Evolutionary conservation across 2,888 invertebrate genomes (phyloP).

Genomic region (Diadegma fenestrale): DNA sequence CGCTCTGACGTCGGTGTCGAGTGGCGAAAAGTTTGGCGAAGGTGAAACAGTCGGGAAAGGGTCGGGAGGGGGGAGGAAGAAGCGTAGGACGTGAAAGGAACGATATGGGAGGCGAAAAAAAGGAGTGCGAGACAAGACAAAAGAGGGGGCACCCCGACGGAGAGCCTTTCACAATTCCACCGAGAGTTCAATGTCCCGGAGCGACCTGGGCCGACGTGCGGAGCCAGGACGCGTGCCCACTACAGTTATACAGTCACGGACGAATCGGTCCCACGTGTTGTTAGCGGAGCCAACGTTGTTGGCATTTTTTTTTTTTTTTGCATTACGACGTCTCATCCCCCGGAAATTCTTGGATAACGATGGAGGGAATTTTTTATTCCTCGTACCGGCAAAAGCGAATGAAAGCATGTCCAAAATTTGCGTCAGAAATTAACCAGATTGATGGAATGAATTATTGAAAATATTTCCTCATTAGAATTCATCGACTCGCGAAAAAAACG

Average conservation of each 20-base stretch:
- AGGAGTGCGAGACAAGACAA: constrained; percentile 53
- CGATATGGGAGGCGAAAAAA: constrained; percentile 51
- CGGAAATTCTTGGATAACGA: background rate
- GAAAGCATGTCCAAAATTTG: background rate
- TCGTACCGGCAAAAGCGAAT: background rate
- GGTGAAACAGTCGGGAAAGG: constrained; percentile 10
- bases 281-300: constrained; percentile 31
- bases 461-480: background rate
- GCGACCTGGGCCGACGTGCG: constrained; percentile 68
- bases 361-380: background rate
- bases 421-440: background rate
- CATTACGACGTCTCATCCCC: background rate
- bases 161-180: constrained; percentile 78
- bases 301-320: constrained; percentile 5
- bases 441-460: background rate
- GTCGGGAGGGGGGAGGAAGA: constrained; percentile 46
- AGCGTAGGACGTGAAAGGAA: constrained; percentile 72
- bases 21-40: constrained; percentile 16
- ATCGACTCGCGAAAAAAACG: background rate
- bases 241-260: constrained; percentile 72
- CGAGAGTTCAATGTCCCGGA: constrained; percentile 76
- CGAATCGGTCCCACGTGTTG: constrained; percentile 58
- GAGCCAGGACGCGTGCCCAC: constrained; percentile 66
- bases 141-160: constrained; percentile 37
- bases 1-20: background rate